Evolutionary conservation across 2,113 vertebrate genomes (phyloP), one percentile per base, ranked within the genome.

Genomic region (Bujurquina vittata): DNA sequence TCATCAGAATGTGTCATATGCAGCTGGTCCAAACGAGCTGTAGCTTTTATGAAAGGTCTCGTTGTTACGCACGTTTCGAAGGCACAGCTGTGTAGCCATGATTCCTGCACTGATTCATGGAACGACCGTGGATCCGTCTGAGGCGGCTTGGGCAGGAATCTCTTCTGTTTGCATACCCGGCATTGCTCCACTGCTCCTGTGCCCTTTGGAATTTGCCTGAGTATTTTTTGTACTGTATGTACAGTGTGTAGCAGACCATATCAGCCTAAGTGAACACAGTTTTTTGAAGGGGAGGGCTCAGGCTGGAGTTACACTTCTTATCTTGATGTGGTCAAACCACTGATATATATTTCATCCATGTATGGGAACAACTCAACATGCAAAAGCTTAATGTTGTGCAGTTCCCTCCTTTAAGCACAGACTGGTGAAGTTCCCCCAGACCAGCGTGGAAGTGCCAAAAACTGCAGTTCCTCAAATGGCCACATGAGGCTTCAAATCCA

Each of bases 151-250:
- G 11, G 8, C 18, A 40, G 23, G 54, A 37, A 77, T 73, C 54
- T 72, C 63, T 77, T 67, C 77, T 73, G 74, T 86, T 86, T 90
- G 80, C 67, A 77, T 75, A 74, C 43, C 35, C 22, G 77, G 81
- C 79, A 37, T 56, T 82, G 17, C 69, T 49, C 61, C 18, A 20
- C 58, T 31, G 79, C 63, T 40, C 57, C 73, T n/a, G 22, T 75
- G 63, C 18, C 20, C 55, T n/a, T 55, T 20, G 59, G 10, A 63
- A 81, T 85, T 72, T 40, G 26, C 37, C 60, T 10, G 56, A 74
- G 40, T 56, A 26, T 84, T 26, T 20, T 26, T 26, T 67, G 69
- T 14, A 61, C 33, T 72, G 61, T 60, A 75, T 76, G 55, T 79
- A 17, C 26, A 80, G 56, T 77, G 61, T 54, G 84, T 82, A 84